Conservation (phyloP, 2,888 invertebrate genomes). For the Drosophila maculinotata region DNA sequence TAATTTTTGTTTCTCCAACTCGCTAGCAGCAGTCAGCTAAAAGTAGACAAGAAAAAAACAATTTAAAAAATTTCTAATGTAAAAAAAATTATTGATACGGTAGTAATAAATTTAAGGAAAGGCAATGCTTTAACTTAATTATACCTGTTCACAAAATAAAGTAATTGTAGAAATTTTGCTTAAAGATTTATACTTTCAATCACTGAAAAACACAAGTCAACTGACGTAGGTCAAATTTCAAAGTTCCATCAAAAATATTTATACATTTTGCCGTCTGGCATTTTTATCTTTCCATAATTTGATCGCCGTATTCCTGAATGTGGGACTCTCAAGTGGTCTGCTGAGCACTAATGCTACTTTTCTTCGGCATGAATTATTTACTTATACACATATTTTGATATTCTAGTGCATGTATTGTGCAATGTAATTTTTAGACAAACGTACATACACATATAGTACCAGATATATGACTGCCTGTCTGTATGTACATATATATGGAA, state of each 20-base stretch:
- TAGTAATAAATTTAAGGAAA: too few relatives aligned
- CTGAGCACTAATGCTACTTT: constrained; percentile 21
- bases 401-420: constrained; percentile 32
- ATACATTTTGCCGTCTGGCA: constrained; percentile 49
- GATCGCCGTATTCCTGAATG: constrained; percentile 33
- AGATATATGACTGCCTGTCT: not conserved
- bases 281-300: constrained; percentile 54
- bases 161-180: constrained; percentile 14
- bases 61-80: constrained; percentile 4
- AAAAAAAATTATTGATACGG: not conserved
- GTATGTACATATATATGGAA: constrained; percentile 28
- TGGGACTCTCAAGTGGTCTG: constrained; percentile 46
- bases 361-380: constrained; percentile 22
- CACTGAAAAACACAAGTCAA: constrained; percentile 9
- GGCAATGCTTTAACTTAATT: too few relatives aligned
- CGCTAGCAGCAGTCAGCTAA: constrained; percentile 86
- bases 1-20: constrained; percentile 89
- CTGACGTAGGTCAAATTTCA: constrained; percentile 43
- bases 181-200: constrained; percentile 25
- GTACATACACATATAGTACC: not conserved
- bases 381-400: constrained; percentile 3
- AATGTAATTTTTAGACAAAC: constrained; percentile 20
- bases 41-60: constrained; percentile 14
- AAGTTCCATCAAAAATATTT: constrained; percentile 46
- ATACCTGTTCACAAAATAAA: constrained; percentile 24